phyloP scores from a whole-genome alignment of 2,797 vertebrate genomes.

The Zenarchopterus dispar region DNA sequence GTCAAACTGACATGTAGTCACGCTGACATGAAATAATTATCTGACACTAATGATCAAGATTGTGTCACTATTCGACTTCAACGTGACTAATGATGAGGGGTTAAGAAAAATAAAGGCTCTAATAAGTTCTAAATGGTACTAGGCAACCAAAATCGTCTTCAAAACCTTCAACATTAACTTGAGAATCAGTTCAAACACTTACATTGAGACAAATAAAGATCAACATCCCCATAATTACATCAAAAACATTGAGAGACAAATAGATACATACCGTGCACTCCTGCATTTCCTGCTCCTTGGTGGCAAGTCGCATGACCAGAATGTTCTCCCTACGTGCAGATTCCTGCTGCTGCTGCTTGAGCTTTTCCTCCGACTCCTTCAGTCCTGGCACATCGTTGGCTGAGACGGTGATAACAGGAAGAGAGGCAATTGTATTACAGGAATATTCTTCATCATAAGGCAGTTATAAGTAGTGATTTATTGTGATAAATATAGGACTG shows the following conservation, averaged over 20 bases:
- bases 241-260: background rate
- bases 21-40: too few relatives aligned
- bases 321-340: slow-evolving; percentile 98
- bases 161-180: too few relatives aligned
- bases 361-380: slow-evolving; percentile 98
- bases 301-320: slow-evolving; percentile 98
- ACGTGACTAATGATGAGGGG: too few relatives aligned
- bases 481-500: background rate
- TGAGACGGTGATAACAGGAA: slow-evolving; percentile 53
- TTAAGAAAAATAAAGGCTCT: too few relatives aligned
- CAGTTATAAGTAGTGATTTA: background rate
- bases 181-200: too few relatives aligned
- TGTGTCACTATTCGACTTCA: too few relatives aligned
- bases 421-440: slow-evolving; percentile 22
- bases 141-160: too few relatives aligned
- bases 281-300: slow-evolving; percentile 99
- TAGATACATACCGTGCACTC: slow-evolving; percentile 95
- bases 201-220: background rate
- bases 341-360: slow-evolving; percentile 99
- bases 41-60: too few relatives aligned
- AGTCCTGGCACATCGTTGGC: slow-evolving; percentile 97
- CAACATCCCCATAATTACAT: background rate
- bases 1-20: too few relatives aligned
- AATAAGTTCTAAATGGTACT: too few relatives aligned
- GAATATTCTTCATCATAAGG: background rate